phyloP scores from a whole-genome alignment of 2,113 vertebrate species.

The Copsychus sechellarum region DNA sequence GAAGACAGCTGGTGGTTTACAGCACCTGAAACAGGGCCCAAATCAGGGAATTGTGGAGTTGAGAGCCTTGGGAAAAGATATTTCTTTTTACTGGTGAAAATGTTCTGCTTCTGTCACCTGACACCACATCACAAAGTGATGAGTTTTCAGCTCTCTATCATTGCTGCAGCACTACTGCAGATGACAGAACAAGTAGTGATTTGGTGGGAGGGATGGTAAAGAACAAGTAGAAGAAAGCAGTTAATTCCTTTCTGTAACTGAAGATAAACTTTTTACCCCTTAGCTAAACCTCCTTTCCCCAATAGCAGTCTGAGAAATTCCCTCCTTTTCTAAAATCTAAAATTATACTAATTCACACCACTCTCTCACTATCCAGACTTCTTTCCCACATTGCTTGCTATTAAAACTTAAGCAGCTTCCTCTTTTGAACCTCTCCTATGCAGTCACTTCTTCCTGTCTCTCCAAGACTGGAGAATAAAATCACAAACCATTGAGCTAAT shows the following conservation, averaged over 20 bases:
- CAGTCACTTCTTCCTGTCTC: background rate
- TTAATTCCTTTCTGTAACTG: background rate
- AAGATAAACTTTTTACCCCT: background rate
- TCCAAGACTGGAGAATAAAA: background rate
- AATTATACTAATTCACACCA: background rate
- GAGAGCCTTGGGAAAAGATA: background rate
- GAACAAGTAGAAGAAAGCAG: background rate
- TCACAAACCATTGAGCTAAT: background rate
- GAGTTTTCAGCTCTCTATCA: background rate
- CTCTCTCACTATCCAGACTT: background rate
- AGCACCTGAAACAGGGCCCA: constrained; percentile 40
- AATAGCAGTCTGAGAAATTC: background rate
- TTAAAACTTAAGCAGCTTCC: background rate
- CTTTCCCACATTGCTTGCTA: background rate
- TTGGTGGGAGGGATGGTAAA: background rate
- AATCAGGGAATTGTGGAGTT: background rate
- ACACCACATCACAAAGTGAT: background rate
- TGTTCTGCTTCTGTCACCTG: background rate
- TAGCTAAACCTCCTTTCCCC: background rate
- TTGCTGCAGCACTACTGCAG: background rate
- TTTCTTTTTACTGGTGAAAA: background rate
- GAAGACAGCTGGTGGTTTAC: constrained; percentile 47
- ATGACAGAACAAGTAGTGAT: background rate
- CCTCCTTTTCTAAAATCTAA: background rate
- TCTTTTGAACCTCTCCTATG: background rate